Evolutionary conservation across 2,113 vertebrate species (phyloP).

Genomic region (Pardalotus punctatus): DNA sequence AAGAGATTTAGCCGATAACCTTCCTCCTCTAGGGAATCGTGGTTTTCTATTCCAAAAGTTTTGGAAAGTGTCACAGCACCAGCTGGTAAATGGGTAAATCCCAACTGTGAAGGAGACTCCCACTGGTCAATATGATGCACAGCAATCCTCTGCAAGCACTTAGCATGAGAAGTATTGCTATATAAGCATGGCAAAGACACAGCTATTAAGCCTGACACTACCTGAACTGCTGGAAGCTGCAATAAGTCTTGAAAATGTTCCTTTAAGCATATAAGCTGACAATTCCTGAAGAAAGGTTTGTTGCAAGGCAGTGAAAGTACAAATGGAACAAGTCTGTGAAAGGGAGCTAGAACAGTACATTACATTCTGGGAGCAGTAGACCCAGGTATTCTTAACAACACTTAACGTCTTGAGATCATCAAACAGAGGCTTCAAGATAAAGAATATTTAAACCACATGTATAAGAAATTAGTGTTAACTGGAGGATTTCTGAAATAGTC

Average conservation of each 20-base stretch:
- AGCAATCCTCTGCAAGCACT: not conserved
- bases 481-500: not conserved
- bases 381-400: not conserved
- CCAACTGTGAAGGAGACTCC: not conserved
- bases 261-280: not conserved
- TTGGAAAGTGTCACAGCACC: not conserved
- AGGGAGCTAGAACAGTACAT: not conserved
- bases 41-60: not conserved
- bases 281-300: not conserved
- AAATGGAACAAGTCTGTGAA: not conserved
- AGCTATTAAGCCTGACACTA: not conserved
- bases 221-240: not conserved
- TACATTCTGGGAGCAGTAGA: not conserved
- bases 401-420: not conserved
- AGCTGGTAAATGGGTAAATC: slow-evolving; percentile 6
- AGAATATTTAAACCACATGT: not conserved
- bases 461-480: not conserved
- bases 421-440: not conserved
- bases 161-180: not conserved
- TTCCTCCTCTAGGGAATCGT: not conserved
- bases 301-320: not conserved
- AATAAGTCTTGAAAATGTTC: not conserved
- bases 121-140: not conserved
- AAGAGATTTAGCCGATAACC: not conserved
- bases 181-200: not conserved